phyloP scores from a whole-genome alignment of 2,113 vertebrate genomes.

The Brachypodius melanocephalos region DNA sequence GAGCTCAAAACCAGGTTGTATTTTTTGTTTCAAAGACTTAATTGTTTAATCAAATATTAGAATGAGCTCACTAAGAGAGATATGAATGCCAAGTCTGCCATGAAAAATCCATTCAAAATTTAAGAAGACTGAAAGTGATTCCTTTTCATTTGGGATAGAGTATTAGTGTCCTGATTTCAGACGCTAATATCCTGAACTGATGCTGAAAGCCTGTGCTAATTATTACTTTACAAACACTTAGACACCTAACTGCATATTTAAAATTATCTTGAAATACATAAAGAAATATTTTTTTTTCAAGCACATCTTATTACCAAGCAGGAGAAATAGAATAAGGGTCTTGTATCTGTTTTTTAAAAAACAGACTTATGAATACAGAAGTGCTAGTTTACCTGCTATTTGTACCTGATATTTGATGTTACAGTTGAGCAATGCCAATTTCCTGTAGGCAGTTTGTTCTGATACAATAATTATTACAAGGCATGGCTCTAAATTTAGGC shows the following conservation, averaged over 20 bases:
- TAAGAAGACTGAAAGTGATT: neutral
- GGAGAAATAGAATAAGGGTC: neutral
- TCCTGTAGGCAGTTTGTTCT: neutral
- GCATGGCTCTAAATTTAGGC: neutral
- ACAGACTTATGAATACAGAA: neutral
- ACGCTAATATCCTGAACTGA: neutral
- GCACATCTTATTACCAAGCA: neutral
- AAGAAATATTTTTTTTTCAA: neutral
- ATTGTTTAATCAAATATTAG: neutral
- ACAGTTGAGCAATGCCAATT: neutral
- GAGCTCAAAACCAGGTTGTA: neutral
- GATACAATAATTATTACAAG: neutral
- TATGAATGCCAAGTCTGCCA: neutral
- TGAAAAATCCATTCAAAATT: neutral
- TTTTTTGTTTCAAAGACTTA: neutral
- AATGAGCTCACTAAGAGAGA: neutral
- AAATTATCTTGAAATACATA: neutral
- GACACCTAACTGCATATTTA: neutral
- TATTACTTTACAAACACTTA: neutral
- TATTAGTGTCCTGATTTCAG: neutral
- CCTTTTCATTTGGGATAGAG: neutral
- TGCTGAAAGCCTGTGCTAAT: neutral
- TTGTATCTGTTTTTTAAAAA: neutral
- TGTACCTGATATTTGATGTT: neutral
- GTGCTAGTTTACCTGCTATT: neutral